Evolutionary conservation across 1,140 invertebrate genomes (phyloP), one percentile per base, ranked within the genome.

Genomic region (Calephelis virginiensis): DNA sequence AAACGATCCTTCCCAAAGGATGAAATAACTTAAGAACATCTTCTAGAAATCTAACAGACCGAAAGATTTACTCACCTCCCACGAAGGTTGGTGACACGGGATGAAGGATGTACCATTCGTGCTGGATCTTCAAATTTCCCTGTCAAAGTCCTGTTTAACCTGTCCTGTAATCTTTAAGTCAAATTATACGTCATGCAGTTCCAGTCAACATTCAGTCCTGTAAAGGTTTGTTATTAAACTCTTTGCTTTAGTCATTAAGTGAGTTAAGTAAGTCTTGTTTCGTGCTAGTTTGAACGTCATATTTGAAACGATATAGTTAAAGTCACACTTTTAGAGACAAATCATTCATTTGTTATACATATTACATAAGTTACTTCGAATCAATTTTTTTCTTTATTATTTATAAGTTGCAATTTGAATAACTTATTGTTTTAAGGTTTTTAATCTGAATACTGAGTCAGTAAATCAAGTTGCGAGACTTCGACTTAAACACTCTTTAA

Each of bases 31-130:
- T 17, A 59, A 59, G 53, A 59, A 59, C 28, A 59, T 59, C 17
- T 59, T 37, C 28, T 12, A 8, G 37, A 59, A 37, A 59, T 59
- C 11, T 59, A 37, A 3, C 53, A 59, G 53, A n/a, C 11, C 38
- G 28, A n/a, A 7, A 37, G 37, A 6, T 59, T 11, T 59, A 78
- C 85, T 87, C 82, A 87, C 85, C 85, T 85, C 71, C 69, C 62
- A 47, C 70, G 76, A 71, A 68, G 74, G 74, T 81, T 77, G 76
- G 76, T 73, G 72, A 69, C 76, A 66, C 78, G 68, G 83, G 76
- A 76, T 75, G 78, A 81, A 75, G 80, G 71, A 77, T 82, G 75
- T 80, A 79, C 75, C 68, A 82, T 70, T 80, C 81, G 64, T 60
- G 66, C 61, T 74, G 67, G 72, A 74, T 71, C 64, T 68, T 74